Evolutionary conservation across 2,797 vertebrate genomes (phyloP).

Genomic region (Threskiornis aethiopicus): DNA sequence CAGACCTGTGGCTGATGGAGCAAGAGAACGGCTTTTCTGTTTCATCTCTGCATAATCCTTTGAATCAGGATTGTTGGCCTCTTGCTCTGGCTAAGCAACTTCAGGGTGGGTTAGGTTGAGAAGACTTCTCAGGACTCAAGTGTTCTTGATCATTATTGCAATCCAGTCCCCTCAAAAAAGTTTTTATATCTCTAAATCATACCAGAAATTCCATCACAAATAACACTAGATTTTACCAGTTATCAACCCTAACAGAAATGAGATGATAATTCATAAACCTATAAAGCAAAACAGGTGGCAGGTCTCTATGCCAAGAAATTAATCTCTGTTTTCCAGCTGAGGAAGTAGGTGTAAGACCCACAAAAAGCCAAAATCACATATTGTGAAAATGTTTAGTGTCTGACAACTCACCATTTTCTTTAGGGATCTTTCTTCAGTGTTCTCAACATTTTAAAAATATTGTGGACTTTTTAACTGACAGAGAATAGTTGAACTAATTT

Average conservation of each 20-base stretch:
- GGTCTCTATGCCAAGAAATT: background rate
- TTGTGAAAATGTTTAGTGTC: background rate
- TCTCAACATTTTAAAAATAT: background rate
- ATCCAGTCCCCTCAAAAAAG: background rate
- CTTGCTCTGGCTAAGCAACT: background rate
- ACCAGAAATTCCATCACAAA: background rate
- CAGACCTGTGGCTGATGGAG: background rate
- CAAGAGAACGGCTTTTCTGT: background rate
- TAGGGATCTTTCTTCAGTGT: background rate
- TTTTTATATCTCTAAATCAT: background rate
- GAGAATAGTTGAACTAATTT: background rate
- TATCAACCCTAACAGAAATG: background rate
- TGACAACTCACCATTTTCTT: background rate
- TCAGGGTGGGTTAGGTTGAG: background rate
- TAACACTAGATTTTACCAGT: background rate
- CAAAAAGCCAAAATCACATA: background rate
- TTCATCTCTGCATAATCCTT: background rate
- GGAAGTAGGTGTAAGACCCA: background rate
- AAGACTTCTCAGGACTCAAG: background rate
- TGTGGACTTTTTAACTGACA: background rate
- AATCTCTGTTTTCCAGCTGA: background rate
- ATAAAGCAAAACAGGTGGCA: background rate
- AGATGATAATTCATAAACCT: background rate
- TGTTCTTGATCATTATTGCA: background rate
- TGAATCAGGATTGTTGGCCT: background rate